Evolutionary conservation across 1,140 invertebrate genomes (phyloP).

Genomic region (Drosophila hydei): DNA sequence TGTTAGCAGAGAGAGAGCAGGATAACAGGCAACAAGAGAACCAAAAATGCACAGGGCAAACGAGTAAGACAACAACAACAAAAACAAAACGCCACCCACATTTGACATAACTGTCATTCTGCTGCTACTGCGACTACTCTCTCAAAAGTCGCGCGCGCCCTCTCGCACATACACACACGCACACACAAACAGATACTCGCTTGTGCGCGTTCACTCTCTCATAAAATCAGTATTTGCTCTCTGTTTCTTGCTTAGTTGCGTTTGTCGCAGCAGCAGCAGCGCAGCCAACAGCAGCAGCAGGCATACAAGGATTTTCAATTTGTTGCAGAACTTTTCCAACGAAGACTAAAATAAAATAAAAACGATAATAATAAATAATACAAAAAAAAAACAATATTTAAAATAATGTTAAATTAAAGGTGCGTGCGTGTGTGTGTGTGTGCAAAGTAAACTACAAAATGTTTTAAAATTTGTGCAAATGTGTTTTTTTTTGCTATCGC

Average conservation of each 20-base stretch:
- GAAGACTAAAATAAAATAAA: constrained; percentile 14
- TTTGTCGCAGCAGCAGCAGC: constrained; percentile 43
- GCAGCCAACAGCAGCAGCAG: constrained; percentile 36
- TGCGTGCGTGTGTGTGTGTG: constrained; percentile 12
- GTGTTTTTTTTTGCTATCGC: neutral
- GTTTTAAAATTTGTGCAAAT: constrained; percentile 10
- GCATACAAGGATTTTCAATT: constrained; percentile 51
- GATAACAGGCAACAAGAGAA: constrained; percentile 62
- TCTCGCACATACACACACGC: neutral
- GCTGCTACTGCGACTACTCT: constrained; percentile 23
- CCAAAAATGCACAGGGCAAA: constrained; percentile 43
- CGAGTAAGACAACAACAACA: constrained; percentile 38
- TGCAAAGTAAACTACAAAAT: constrained; percentile 9
- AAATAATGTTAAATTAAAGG: constrained; percentile 33
- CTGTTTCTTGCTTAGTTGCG: constrained; percentile 51
- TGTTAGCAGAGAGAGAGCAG: constrained; percentile 37
- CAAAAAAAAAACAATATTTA: constrained; percentile 3
- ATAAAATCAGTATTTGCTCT: constrained; percentile 37
- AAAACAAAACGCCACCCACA: constrained; percentile 61
- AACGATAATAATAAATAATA: neutral
- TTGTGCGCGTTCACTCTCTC: neutral
- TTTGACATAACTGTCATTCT: constrained; percentile 30
- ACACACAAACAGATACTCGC: neutral
- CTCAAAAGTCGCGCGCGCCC: neutral
- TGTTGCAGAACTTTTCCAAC: constrained; percentile 45